Evolutionary conservation across 2,113 vertebrate species (phyloP), one percentile per base, ranked within the genome.

Genomic region (Circaetus gallicus): DNA sequence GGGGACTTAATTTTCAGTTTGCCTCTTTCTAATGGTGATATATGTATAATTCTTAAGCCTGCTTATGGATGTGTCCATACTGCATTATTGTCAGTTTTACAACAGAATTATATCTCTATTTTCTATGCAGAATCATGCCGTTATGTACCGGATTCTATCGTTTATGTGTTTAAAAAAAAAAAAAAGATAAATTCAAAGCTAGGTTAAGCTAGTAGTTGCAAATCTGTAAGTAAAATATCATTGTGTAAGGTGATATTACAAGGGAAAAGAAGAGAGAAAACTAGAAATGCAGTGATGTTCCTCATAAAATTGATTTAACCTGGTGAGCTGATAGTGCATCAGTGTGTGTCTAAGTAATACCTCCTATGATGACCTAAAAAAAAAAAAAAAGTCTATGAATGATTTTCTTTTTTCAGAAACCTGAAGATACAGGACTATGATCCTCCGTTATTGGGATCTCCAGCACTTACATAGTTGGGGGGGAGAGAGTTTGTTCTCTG

Each of bases 351-450:
- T 31, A 71, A 87, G 18, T 52, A 26, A 55, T 29, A 43, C 17
- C 21, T 76, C 19, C 29, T 78, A 2, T n/a, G 31, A 77, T 77
- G 52, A 70, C 13, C 6, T 50, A 18, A 67, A 58, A 42, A 11
- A 59, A 47, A 73, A 56, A n/a, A 66, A 70, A 38, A 22, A 43
- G 3, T 15, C 10, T 6, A 7, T 78, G 22, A 85, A 93, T 86
- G 5, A 43, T 43, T 83, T 90, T 90, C 90, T 94, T 94, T 61
- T 93, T 93, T 73, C 93, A 95, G 89, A 95, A 92, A 86, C 69
- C 69, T 95, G 94, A 89, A 71, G 52, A 73, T 82, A 58, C 28
- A 78, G 38, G 38, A 92, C 29, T 89, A 5, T 77, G 49, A 83
- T 73, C 28, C 28, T 91, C 45, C 42, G 7, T 73, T 90, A 24